Conservation (phyloP, 2,888 invertebrate genomes). For the Dendrolimus pini region DNA sequence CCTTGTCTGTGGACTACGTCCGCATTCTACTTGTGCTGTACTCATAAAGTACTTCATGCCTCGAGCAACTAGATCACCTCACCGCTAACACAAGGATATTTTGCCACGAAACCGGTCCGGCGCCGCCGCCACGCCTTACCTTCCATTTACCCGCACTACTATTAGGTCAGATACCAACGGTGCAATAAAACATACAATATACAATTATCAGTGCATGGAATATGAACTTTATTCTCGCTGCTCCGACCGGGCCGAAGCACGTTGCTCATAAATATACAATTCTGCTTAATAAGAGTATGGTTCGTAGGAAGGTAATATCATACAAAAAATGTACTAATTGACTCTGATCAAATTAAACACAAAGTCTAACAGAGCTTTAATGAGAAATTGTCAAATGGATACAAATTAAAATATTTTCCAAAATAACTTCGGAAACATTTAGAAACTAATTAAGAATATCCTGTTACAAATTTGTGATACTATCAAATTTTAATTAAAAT, state of each 20-base stretch:
- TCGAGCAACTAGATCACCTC: constrained; percentile 65
- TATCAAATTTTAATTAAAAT: not conserved
- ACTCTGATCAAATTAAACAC: not conserved
- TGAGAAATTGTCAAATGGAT: not conserved
- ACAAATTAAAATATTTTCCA: not conserved
- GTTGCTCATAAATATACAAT: not conserved
- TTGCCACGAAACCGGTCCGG: constrained; percentile 46
- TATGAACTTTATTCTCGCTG: constrained; percentile 21
- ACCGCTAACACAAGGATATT: constrained; percentile 62
- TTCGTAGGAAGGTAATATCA: not conserved
- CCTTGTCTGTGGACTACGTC: constrained; percentile 64
- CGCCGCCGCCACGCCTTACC: constrained; percentile 60
- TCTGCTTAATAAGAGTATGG: not conserved
- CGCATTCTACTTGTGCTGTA: constrained; percentile 53
- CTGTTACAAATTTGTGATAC: not conserved
- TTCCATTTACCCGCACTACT: constrained; percentile 56
- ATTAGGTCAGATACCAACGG: constrained; percentile 34
- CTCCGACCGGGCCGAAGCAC: constrained; percentile 8
- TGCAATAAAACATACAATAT: constrained; percentile 26
- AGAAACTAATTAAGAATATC: not conserved
- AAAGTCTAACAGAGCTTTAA: not conserved
- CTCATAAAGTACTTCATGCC: constrained; percentile 35
- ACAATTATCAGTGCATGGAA: constrained; percentile 23
- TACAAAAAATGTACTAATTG: not conserved
- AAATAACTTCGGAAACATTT: not conserved